phyloP scores from a whole-genome alignment of 2,888 invertebrate species.

The Matsumyia berberina region DNA sequence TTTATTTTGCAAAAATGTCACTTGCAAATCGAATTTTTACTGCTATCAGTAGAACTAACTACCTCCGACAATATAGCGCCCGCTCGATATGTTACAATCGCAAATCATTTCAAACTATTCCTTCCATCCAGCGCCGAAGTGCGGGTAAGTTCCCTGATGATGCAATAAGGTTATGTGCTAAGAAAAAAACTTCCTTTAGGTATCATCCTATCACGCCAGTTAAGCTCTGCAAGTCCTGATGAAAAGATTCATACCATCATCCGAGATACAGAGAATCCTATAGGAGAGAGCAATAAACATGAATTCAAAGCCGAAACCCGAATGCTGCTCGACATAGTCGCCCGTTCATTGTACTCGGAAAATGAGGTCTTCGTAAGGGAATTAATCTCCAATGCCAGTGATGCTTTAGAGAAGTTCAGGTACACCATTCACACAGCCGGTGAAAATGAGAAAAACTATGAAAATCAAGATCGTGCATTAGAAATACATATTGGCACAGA shows the following conservation, averaged over 20 bases:
- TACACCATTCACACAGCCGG: slow-evolving; percentile 88
- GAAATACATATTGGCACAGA: slow-evolving; percentile 96
- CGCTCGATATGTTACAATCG: slow-evolving; percentile 28
- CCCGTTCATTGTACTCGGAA: slow-evolving; percentile 97
- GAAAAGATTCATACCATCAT: slow-evolving; percentile 78
- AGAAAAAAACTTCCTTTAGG: slow-evolving; percentile 30
- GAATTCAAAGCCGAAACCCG: slow-evolving; percentile 99
- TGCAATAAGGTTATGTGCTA: slow-evolving; percentile 20
- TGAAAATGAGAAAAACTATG: slow-evolving; percentile 85
- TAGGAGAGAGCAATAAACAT: slow-evolving; percentile 86
- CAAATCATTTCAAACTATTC: slow-evolving; percentile 33
- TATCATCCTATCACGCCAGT: slow-evolving; percentile 56
- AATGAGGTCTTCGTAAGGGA: slow-evolving; percentile 99
- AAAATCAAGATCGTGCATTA: slow-evolving; percentile 87
- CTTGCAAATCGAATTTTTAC: slow-evolving; percentile 34
- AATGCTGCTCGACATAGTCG: slow-evolving; percentile 98
- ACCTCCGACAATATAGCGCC: neutral
- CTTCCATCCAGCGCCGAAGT: neutral
- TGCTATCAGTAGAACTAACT: neutral
- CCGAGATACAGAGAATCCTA: slow-evolving; percentile 79
- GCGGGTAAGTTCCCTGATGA: slow-evolving; percentile 26
- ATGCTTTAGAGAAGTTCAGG: slow-evolving; percentile 97
- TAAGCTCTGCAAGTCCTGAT: slow-evolving; percentile 72
- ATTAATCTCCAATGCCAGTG: slow-evolving; percentile 97
- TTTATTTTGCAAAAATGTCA: slow-evolving; percentile 42